Percentiles rank a stretch among this genome's conserved stretches.
Conservation (phyloP, 2,113 vertebrate genomes). For the Carlito syrichta region DNA sequence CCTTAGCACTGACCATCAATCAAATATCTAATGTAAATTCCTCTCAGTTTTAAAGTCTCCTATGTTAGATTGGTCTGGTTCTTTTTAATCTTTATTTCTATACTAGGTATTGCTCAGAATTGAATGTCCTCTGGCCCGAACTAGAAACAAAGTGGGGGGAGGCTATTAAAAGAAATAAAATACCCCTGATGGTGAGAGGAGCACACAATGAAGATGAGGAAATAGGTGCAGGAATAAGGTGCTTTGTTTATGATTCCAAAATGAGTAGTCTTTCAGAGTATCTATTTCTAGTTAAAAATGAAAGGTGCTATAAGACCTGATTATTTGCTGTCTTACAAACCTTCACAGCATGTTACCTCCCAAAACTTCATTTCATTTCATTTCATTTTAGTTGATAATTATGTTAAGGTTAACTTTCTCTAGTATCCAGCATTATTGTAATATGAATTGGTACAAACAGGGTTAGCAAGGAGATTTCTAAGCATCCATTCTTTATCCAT, state of each 20-base stretch:
- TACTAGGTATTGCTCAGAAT: background rate
- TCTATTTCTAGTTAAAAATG: background rate
- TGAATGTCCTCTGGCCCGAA: background rate
- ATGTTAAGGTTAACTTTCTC: background rate
- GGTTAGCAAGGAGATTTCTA: background rate
- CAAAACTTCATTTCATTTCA: background rate
- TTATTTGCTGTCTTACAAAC: background rate
- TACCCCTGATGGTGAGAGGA: background rate
- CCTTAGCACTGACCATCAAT: background rate
- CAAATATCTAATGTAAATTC: background rate
- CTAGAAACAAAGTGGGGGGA: background rate
- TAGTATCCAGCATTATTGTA: background rate
- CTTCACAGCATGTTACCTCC: background rate
- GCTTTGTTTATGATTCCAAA: background rate
- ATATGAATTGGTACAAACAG: background rate
- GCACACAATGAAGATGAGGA: background rate
- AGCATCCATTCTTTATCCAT: background rate
- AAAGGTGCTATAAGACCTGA: background rate
- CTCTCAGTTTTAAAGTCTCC: background rate
- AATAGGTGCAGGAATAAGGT: background rate
- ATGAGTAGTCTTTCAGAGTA: background rate
- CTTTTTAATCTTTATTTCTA: background rate
- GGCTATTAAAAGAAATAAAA: background rate
- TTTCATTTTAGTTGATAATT: background rate
- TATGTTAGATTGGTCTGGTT: background rate